Conservation (phyloP, 2,888 invertebrate genomes). For the Cerastoderma edule region DNA sequence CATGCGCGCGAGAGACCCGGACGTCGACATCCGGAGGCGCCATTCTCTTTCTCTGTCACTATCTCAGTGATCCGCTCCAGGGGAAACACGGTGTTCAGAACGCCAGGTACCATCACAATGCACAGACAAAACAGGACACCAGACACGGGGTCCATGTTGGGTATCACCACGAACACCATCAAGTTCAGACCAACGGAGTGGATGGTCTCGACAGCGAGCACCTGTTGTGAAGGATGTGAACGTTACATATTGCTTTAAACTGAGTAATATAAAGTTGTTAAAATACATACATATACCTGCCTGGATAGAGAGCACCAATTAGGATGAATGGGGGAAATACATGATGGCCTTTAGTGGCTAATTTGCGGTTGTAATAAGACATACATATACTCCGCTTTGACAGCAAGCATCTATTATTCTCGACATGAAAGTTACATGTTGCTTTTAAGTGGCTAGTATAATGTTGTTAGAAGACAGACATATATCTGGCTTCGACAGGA, state of each 20-base stretch:
- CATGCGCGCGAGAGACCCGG: background rate
- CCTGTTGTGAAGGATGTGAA: constrained; percentile 44
- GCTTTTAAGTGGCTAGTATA: too few species aligned
- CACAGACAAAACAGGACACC: constrained; percentile 58
- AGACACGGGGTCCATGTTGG: constrained; percentile 70
- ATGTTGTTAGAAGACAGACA: too few species aligned
- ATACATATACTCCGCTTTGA: too few species aligned
- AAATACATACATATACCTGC: too few species aligned
- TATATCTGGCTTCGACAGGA: too few species aligned
- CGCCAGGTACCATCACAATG: constrained; percentile 61
- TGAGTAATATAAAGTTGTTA: background rate
- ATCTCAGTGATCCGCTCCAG: constrained; percentile 29
- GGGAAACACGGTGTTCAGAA: constrained; percentile 60
- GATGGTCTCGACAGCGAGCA: constrained; percentile 65
- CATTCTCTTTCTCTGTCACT: background rate
- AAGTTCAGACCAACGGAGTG: constrained; percentile 70
- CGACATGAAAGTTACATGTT: too few species aligned
- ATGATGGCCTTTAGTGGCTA: too few species aligned
- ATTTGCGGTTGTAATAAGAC: too few species aligned
- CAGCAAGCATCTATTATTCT: too few species aligned
- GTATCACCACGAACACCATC: constrained; percentile 69
- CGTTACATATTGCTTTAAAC: background rate
- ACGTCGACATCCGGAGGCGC: background rate
- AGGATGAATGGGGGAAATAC: too few species aligned
- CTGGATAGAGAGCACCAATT: too few species aligned